phyloP scores from a whole-genome alignment of 2,888 invertebrate species.

The Platypus cylindrus region DNA sequence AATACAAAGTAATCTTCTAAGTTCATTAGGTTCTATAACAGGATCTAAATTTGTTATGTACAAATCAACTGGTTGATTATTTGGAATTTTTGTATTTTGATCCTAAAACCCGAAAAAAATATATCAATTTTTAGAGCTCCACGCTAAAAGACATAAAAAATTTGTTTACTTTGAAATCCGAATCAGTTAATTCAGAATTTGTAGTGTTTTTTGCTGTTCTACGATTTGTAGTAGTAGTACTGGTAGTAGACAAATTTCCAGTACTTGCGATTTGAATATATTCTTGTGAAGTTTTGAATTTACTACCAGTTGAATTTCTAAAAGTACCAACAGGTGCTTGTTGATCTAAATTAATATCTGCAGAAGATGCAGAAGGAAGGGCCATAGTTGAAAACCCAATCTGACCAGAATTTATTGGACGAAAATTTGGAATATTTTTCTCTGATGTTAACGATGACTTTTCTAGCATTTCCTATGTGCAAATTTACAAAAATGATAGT shows the following conservation, averaged over 20 bases:
- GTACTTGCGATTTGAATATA: too few species aligned
- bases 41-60: constrained; percentile 60
- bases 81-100: constrained; percentile 7
- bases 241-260: too few species aligned
- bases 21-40: constrained; percentile 50
- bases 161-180: constrained; percentile 15
- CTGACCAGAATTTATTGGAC: constrained; percentile 13
- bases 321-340: too few species aligned
- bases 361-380: constrained; percentile 11
- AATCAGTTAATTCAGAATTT: constrained; percentile 25
- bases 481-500: too few species aligned
- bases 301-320: too few species aligned
- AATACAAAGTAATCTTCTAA: constrained; percentile 48
- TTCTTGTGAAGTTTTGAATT: too few species aligned
- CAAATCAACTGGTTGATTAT: constrained; percentile 35
- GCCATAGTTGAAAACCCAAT: constrained; percentile 1
- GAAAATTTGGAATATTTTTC: constrained; percentile 15
- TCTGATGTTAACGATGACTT: constrained; percentile 13
- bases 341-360: constrained; percentile 18
- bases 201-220: too few species aligned
- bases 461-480: too few species aligned
- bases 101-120: constrained; percentile 6
- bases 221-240: too few species aligned
- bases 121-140: too few species aligned
- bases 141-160: too few species aligned